Evolutionary conservation across 1,140 invertebrate species (phyloP).

Genomic region (Hyles euphorbiae): DNA sequence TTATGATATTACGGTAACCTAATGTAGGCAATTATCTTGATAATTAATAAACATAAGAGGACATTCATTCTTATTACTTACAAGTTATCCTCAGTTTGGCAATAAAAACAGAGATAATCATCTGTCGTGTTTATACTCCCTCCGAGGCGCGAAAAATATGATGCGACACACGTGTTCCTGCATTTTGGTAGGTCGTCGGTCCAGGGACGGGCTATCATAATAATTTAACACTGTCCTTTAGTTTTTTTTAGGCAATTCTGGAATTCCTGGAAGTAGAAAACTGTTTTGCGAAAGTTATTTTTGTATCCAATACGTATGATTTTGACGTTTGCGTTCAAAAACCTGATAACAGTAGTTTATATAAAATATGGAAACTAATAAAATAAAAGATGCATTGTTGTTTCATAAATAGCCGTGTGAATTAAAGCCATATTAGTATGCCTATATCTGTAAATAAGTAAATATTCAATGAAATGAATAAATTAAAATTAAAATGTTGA

Average conservation of each 20-base stretch:
- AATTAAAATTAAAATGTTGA: no score
- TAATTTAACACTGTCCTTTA: conserved; percentile 5
- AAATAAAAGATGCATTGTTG: no score
- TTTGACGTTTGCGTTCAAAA: conserved; percentile 1
- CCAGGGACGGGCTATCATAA: conserved; percentile 78
- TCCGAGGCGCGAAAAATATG: conserved; percentile 89
- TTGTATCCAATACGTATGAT: neutral
- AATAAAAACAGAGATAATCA: conserved; percentile 92
- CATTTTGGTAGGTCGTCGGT: conserved; percentile 92
- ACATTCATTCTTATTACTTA: conserved; percentile 38
- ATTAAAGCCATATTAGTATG: no score
- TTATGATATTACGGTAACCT: no score
- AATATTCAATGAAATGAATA: no score
- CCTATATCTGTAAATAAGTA: no score
- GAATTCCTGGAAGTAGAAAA: neutral
- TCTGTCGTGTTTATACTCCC: conserved; percentile 88
- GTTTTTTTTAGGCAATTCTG: neutral
- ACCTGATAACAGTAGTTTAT: neutral
- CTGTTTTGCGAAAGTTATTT: neutral
- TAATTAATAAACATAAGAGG: neutral
- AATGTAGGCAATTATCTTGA: no score
- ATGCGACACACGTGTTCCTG: conserved; percentile 86
- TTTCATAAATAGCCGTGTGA: no score
- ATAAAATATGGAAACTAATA: no score
- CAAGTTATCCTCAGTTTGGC: conserved; percentile 81